These are phyloP conservation scores for Lacerta agilis DNA, from an alignment of 2,797 vertebrate species.

Conservation along the genomic window DNA sequence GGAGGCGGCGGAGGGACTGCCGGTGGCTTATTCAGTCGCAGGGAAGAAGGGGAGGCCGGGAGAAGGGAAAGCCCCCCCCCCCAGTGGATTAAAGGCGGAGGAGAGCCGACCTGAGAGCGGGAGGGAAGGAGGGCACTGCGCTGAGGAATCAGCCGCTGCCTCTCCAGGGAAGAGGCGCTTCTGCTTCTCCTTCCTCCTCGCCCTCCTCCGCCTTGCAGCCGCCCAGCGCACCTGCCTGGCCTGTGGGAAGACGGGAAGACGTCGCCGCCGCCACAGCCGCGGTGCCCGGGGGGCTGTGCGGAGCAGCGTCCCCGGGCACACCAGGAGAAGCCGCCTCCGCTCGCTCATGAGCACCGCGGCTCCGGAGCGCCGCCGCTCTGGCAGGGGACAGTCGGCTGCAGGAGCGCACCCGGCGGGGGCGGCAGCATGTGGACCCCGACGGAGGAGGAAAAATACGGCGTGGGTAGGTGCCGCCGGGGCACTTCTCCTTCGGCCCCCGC, in stretches of 20 bases:
- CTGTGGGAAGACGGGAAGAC: neutral
- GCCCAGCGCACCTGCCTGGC: slow-evolving; percentile 3
- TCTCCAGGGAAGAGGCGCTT: slow-evolving; percentile 1
- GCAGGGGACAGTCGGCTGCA: slow-evolving; percentile 50
- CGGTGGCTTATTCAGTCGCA: neutral
- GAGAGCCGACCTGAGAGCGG: slow-evolving; percentile 28
- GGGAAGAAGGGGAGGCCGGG: slow-evolving; percentile 20
- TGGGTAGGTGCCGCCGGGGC: slow-evolving; percentile 84
- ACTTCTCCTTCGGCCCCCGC: neutral
- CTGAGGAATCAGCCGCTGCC: slow-evolving; percentile 31
- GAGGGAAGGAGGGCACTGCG: neutral
- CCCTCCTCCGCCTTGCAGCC: neutral
- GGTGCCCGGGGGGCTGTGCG: slow-evolving; percentile 33
- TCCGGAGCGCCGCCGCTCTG: slow-evolving; percentile 54
- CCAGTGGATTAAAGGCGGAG: slow-evolving; percentile 30
- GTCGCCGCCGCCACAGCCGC: slow-evolving; percentile 22
- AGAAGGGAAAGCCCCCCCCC: neutral
- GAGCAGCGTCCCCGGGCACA: slow-evolving; percentile 62
- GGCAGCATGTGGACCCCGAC: slow-evolving; percentile 90
- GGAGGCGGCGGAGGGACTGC: neutral
- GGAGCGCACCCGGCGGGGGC: slow-evolving; percentile 34
- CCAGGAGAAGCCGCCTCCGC: slow-evolving; percentile 60
- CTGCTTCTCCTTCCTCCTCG: neutral
- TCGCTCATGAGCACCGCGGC: slow-evolving; percentile 57
- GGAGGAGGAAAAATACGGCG: slow-evolving; percentile 94